These are phyloP conservation scores for Pangasius macronema DNA, from an alignment of 2,797 vertebrate genomes.

Conservation along the genomic window DNA sequence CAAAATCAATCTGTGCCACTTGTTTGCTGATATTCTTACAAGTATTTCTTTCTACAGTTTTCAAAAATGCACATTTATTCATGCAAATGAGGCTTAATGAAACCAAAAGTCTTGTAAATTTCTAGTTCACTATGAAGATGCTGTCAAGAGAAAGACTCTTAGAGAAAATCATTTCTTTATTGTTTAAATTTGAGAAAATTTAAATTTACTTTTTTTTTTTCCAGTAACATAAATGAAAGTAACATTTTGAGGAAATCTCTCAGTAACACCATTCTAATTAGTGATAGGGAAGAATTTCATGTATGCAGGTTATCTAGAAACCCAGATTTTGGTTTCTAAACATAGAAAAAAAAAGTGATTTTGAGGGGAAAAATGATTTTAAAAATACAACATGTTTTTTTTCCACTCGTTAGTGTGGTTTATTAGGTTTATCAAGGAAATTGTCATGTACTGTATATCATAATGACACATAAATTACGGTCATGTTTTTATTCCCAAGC, in stretches of 20 bases:
- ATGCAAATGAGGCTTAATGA: background rate
- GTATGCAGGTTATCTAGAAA: background rate
- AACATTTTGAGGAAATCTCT: background rate
- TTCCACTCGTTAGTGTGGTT: background rate
- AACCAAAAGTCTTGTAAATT: background rate
- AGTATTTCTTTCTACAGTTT: background rate
- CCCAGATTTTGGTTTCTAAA: background rate
- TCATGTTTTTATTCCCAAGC: background rate
- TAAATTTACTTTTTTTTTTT: background rate
- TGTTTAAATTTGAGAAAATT: background rate
- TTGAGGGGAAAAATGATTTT: too few species aligned
- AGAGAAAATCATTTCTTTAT: background rate
- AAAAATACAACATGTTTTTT: background rate
- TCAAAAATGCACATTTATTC: background rate
- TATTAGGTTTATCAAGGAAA: background rate
- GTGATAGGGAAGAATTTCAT: background rate
- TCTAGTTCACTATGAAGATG: too few species aligned
- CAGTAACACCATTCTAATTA: background rate
- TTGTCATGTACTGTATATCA: too few species aligned
- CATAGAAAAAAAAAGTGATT: too few species aligned
- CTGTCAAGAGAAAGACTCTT: background rate
- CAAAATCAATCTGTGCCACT: background rate
- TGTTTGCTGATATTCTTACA: background rate
- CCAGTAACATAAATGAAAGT: background rate
- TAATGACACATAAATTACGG: too few species aligned